These are phyloP conservation scores for Ectropis crepuscularia DNA, from an alignment of 2,888 invertebrate species.

Conservation along the genomic window DNA sequence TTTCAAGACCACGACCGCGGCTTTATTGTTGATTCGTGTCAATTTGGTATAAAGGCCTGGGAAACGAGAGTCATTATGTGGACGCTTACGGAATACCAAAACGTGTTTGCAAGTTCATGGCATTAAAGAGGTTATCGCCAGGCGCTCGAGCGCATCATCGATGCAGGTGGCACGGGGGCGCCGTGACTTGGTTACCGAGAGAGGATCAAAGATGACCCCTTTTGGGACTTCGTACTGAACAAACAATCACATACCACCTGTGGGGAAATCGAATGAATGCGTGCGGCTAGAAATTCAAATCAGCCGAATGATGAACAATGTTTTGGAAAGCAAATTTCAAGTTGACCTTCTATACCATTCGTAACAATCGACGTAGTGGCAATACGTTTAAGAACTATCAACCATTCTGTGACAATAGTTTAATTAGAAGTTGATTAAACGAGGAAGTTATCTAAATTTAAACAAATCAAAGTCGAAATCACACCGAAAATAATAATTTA, in stretches of 20 bases:
- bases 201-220: constrained; percentile 69
- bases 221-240: constrained; percentile 57
- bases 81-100: constrained; percentile 40
- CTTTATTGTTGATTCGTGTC: constrained; percentile 39
- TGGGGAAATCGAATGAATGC: constrained; percentile 53
- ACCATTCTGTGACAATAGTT: constrained; percentile 15
- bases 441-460: too few relatives aligned
- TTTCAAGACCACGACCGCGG: constrained; percentile 33
- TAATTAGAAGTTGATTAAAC: constrained; percentile 7
- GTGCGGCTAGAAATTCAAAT: constrained; percentile 65
- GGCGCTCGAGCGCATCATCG: constrained; percentile 61
- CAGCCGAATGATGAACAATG: constrained; percentile 40
- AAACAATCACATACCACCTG: constrained; percentile 45
- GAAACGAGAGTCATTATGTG: constrained; percentile 40
- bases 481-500: too few relatives aligned
- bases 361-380: constrained; percentile 19
- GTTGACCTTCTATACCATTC: constrained; percentile 23
- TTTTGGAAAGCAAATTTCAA: constrained; percentile 26
- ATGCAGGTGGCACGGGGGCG: constrained; percentile 73
- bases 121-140: constrained; percentile 62
- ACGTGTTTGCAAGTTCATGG: constrained; percentile 57
- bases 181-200: constrained; percentile 76
- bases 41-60: constrained; percentile 41
- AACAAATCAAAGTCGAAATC: too few relatives aligned
- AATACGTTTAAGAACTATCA: background rate